Base-by-base conservation (phyloP, 2,113 vertebrate species). In the Calidris pygmaea region DNA sequence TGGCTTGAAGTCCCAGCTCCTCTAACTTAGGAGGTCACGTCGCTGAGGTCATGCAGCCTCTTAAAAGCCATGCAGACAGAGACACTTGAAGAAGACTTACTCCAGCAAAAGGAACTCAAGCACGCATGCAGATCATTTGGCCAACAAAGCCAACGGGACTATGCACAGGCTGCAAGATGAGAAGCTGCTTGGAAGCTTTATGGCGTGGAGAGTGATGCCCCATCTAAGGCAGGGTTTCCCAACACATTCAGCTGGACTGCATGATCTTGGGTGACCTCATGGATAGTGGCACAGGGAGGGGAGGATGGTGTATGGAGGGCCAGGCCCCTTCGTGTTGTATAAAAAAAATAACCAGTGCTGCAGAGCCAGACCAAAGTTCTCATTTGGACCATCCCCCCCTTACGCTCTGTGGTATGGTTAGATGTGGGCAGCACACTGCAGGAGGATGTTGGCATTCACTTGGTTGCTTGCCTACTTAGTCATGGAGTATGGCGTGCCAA, bases 121-220 rank as follows among this genome's bases (percentile, higher is more conserved):
- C 0, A 2, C 2, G 3, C 16, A 19, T 0, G 0, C 37, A 65
- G 35, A 72, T 14, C 29, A 13, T 52, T 27, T 27, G 41, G 55
- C 20, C 66, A 56, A 58, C 17, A 70, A 85, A 73, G 48, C 50
- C 45, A 41, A 20, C 1, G 14, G 32, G 37, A 29, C 65, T 48
- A 5, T 3, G 19, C 20, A 66, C 3, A 2, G 18, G 5, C 41
- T 90, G 84, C 55, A 73, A 55, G 59, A 48, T 23, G 45, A 93
- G 68, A 12, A 66, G 52, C 41, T 73, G 47, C 59, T 75, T 76
- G 43, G 47, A 53, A 77, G 29, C 6, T 47, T 84, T 45, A 30
- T 3, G 89, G 52, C 7, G 5, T 12, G 18, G 26, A 77, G 30
- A 66, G 20, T 29, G 27, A 45, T 34, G 35, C 47, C 34, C 79